Percentiles rank a stretch among this genome's conserved stretches.
Conservation (phyloP, 2,113 vertebrate genomes). For the Sylvia atricapilla region DNA sequence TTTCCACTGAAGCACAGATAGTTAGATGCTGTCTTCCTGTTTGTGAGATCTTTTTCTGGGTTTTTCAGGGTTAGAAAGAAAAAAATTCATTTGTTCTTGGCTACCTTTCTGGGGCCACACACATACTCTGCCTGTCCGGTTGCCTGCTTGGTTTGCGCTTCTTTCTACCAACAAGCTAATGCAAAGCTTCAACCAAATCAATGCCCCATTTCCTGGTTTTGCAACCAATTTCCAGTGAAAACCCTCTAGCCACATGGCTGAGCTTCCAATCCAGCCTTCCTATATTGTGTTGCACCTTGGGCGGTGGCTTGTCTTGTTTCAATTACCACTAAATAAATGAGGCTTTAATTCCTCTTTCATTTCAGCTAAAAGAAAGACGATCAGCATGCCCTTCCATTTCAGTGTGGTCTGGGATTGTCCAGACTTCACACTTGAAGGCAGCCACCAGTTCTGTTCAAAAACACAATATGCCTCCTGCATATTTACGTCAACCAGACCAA, state of each 20-base stretch:
- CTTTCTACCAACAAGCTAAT: background rate
- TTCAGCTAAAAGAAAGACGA: background rate
- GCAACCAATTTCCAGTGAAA: background rate
- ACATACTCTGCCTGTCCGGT: background rate
- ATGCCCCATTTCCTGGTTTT: background rate
- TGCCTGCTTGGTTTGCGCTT: background rate
- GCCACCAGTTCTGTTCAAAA: background rate
- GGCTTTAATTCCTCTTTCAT: slow-evolving; percentile 26
- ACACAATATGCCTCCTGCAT: background rate
- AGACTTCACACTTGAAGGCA: slow-evolving; percentile 4
- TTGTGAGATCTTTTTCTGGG: background rate
- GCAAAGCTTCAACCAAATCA: background rate
- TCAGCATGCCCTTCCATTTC: background rate
- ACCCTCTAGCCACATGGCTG: background rate
- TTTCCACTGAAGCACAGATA: background rate
- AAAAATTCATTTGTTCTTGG: background rate
- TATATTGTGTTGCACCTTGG: slow-evolving; percentile 1
- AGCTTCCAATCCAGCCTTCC: background rate
- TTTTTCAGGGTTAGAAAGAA: background rate
- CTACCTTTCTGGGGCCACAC: slow-evolving; percentile 38
- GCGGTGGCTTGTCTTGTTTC: slow-evolving; percentile 14
- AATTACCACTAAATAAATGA: slow-evolving; percentile 9
- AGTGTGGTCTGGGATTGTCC: slow-evolving; percentile 15
- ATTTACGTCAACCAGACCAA: background rate
- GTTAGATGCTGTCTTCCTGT: background rate